Conservation (phyloP, 92 coral and sea anemone species). For the Parazoanthus swiftii region DNA sequence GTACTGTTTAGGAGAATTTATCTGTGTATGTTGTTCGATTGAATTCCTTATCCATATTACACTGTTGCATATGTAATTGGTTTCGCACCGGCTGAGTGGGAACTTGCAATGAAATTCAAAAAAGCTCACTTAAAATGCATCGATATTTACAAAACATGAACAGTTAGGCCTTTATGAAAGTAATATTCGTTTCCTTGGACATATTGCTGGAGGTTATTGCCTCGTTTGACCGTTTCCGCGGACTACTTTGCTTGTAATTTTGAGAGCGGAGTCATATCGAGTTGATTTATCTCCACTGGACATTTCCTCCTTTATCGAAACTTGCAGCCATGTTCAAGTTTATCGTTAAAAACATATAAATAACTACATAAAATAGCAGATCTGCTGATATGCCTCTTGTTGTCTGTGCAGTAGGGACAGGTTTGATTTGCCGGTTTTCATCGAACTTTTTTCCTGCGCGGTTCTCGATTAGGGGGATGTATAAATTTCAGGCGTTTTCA, state of each 20-base stretch:
- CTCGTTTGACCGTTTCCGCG: slow-evolving; percentile 14
- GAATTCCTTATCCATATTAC: slow-evolving; percentile 15
- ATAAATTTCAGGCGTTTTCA: not conserved
- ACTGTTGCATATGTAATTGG: not conserved
- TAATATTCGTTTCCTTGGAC: not conserved
- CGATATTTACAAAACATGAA: slow-evolving; percentile 29
- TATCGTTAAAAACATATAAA: not conserved
- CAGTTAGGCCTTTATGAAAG: not conserved
- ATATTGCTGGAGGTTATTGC: slow-evolving; percentile 2
- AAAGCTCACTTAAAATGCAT: slow-evolving; percentile 17
- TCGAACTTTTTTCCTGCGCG: too few relatives aligned
- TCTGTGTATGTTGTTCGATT: slow-evolving; percentile 17
- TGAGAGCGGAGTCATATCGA: slow-evolving; percentile 6
- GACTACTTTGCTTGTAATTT: not conserved
- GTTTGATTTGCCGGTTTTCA: not conserved
- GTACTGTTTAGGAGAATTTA: slow-evolving; percentile 40
- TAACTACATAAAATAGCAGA: not conserved
- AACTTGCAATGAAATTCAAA: slow-evolving; percentile 4
- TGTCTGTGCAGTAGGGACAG: not conserved
- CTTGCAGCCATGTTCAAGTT: slow-evolving; percentile 5
- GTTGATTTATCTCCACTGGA: not conserved
- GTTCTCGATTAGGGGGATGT: not conserved
- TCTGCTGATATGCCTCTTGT: slow-evolving; percentile 22
- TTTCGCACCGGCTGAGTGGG: slow-evolving; percentile 10
- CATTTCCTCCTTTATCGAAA: not conserved